A percentile compares a stretch with the other conserved stretches of the same genome.
Evolutionary conservation across 2,113 vertebrate genomes (phyloP).

Genomic region (Varanus komodoensis): DNA sequence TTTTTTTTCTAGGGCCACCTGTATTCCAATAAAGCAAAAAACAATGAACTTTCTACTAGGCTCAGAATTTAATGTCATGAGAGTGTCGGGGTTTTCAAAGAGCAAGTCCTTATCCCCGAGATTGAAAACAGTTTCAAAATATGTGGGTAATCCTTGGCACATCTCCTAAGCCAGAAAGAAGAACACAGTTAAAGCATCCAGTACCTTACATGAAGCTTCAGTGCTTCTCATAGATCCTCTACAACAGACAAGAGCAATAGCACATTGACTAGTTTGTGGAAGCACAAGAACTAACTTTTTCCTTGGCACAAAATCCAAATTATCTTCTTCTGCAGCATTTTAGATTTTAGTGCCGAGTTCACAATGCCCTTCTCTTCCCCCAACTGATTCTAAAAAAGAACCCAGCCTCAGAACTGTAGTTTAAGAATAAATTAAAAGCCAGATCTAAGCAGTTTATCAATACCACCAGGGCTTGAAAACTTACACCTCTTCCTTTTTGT

Average conservation of each 20-base stretch:
- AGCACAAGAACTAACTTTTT: neutral
- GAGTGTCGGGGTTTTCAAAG: neutral
- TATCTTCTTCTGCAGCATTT: neutral
- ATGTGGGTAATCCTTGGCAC: neutral
- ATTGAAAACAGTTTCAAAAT: neutral
- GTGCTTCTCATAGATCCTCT: neutral
- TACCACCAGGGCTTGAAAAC: neutral
- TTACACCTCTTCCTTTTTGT: neutral
- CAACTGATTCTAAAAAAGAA: neutral
- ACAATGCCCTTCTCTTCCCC: neutral
- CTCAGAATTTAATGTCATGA: neutral
- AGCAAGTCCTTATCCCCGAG: too few relatives aligned
- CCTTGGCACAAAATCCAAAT: neutral
- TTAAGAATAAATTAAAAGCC: neutral
- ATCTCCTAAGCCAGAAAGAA: neutral
- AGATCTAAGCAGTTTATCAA: neutral
- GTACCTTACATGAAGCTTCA: neutral
- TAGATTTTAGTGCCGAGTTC: neutral
- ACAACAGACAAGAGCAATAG: neutral
- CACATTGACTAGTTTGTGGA: neutral
- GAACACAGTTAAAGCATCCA: neutral
- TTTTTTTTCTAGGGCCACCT: neutral
- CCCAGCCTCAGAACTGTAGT: fast-evolving
- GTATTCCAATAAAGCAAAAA: neutral
- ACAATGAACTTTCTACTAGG: neutral